phyloP scores from a whole-genome alignment of 2,113 vertebrate species.

The Austrofundulus limnaeus region DNA sequence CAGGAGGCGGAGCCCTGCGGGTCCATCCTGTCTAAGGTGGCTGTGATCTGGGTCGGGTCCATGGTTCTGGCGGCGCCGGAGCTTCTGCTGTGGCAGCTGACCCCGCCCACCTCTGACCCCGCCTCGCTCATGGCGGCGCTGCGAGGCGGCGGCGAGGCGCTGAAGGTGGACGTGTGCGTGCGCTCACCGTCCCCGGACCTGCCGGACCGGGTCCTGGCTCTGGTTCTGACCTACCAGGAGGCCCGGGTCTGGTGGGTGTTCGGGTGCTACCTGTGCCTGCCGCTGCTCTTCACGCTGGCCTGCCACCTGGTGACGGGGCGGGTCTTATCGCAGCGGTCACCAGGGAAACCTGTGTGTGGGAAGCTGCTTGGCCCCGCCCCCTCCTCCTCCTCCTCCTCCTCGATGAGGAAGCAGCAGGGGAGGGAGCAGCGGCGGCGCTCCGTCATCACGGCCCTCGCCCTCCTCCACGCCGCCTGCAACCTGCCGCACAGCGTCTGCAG shows the following conservation, averaged over 20 bases:
- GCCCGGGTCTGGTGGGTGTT: slow-evolving; percentile 96
- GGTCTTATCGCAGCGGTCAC: slow-evolving; percentile 54
- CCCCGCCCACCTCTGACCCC: slow-evolving; percentile 6
- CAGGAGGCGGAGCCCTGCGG: slow-evolving; percentile 86
- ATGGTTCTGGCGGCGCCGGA: slow-evolving; percentile 89
- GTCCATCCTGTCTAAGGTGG: slow-evolving; percentile 93
- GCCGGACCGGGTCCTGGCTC: slow-evolving; percentile 85
- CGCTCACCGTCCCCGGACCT: slow-evolving; percentile 83
- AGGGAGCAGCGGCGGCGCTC: slow-evolving; percentile 81
- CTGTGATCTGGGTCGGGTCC: slow-evolving; percentile 93
- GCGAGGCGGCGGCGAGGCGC: not conserved
- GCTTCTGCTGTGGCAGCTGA: slow-evolving; percentile 89
- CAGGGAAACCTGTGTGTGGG: slow-evolving; percentile 31
- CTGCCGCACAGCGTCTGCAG: slow-evolving; percentile 87
- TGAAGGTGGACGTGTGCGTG: slow-evolving; percentile 79
- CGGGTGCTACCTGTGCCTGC: slow-evolving; percentile 94
- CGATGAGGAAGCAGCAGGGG: slow-evolving; percentile 72
- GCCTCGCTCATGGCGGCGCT: slow-evolving; percentile 25
- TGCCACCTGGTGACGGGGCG: slow-evolving; percentile 91
- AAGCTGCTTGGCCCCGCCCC: slow-evolving; percentile 52
- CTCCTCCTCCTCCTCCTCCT: slow-evolving; percentile 25
- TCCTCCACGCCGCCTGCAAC: slow-evolving; percentile 82
- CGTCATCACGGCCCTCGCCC: slow-evolving; percentile 83
- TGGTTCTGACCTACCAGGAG: slow-evolving; percentile 92
- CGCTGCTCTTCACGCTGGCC: slow-evolving; percentile 89